Percentiles rank a stretch among this genome's conserved stretches.
Evolutionary conservation across 2,113 vertebrate genomes (phyloP).

Genomic region (Corvus moneduloides): DNA sequence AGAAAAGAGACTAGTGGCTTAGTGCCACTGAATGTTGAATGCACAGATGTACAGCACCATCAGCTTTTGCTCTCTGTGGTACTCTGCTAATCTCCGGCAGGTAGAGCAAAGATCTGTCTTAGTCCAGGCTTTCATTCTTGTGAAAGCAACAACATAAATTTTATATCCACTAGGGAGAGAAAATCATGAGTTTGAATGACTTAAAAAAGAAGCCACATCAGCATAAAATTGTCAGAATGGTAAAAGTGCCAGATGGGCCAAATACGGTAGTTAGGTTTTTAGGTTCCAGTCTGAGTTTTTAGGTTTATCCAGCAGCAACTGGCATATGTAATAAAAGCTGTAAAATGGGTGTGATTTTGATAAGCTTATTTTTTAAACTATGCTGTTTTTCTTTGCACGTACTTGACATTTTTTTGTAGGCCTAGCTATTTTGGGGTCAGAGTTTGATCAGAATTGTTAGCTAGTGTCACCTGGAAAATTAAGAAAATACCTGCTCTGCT

Average conservation of each 20-base stretch:
- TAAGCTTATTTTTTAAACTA: neutral
- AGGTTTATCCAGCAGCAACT: neutral
- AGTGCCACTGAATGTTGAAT: conserved; percentile 70
- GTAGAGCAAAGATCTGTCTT: conserved; percentile 71
- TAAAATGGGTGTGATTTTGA: neutral
- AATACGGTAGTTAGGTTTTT: neutral
- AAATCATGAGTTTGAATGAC: neutral
- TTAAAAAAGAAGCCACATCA: conserved; percentile 48
- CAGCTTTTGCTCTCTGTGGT: conserved; percentile 67
- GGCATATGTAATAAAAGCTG: neutral
- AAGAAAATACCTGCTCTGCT: neutral
- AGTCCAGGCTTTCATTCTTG: conserved; percentile 67
- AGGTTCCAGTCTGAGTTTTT: neutral
- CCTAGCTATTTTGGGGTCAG: neutral
- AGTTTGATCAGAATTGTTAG: neutral
- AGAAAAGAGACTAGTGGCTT: conserved; percentile 80
- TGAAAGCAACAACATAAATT: conserved; percentile 70
- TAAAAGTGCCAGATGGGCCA: conserved; percentile 31
- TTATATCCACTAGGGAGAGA: conserved; percentile 58
- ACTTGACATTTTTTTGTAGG: neutral
- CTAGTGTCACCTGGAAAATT: neutral
- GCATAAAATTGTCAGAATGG: conserved; percentile 40
- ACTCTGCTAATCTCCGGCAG: conserved; percentile 69
- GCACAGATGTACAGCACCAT: conserved; percentile 77
- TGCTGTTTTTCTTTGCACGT: neutral